phyloP scores from a whole-genome alignment of 2,888 invertebrate genomes.

The Epicampocera succincta region DNA sequence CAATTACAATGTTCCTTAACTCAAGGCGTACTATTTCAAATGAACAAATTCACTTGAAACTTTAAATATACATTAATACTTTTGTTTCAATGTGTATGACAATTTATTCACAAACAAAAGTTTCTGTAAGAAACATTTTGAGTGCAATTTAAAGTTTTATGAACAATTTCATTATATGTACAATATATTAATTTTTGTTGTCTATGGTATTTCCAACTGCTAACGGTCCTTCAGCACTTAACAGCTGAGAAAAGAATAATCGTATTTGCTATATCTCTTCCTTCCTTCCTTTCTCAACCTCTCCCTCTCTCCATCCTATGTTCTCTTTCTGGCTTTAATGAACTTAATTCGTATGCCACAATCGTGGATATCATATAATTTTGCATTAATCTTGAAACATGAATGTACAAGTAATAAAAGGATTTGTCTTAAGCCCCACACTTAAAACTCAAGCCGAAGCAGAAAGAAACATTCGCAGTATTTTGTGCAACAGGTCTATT shows the following conservation, averaged over 20 bases:
- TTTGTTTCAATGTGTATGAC: no score
- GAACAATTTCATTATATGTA: conserved; percentile 55
- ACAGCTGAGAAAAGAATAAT: conserved; percentile 5
- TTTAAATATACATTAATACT: no score
- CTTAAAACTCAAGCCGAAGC: conserved; percentile 44
- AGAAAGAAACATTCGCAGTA: conserved; percentile 26
- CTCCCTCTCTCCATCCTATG: background rate
- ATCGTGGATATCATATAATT: conserved; percentile 55
- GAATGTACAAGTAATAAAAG: conserved; percentile 57
- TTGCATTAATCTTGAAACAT: conserved; percentile 60
- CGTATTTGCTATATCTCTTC: background rate
- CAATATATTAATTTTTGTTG: conserved; percentile 19
- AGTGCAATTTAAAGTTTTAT: conserved; percentile 53
- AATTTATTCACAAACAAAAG: background rate
- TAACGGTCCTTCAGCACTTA: conserved; percentile 54
- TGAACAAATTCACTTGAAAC: no score
- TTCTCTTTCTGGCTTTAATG: conserved; percentile 2
- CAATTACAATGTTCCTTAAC: no score
- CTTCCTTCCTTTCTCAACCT: background rate
- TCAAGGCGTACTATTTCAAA: no score
- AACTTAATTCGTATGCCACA: conserved; percentile 50
- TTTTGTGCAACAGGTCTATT: conserved; percentile 56
- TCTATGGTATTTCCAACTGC: conserved; percentile 24
- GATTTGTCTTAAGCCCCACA: conserved; percentile 60
- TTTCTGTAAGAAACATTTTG: conserved; percentile 16